Conservation (phyloP, 2,888 invertebrate genomes). For the Synergus umbraculus region DNA sequence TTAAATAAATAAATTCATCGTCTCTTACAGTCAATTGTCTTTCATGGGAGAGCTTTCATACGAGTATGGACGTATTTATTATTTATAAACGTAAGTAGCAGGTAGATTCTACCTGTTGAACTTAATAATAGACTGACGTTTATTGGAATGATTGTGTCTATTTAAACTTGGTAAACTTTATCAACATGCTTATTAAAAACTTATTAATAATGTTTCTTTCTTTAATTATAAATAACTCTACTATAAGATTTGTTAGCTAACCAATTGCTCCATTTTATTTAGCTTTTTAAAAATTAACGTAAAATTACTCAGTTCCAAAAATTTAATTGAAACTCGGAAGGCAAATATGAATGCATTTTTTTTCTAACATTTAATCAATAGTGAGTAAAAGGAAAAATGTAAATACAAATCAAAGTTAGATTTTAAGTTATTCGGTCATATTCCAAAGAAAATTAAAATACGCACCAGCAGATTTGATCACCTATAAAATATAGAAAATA, state of each 20-base stretch:
- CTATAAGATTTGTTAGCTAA: no score
- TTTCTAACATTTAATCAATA: no score
- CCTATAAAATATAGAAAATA: not conserved
- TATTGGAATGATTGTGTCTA: not conserved
- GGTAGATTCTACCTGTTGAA: not conserved
- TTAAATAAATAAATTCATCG: not conserved
- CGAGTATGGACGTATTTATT: not conserved
- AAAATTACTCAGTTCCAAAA: no score
- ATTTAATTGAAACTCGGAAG: no score
- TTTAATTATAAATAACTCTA: no score
- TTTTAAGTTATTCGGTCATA: not conserved
- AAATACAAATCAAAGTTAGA: no score
- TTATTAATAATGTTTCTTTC: no score
- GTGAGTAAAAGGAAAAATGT: no score
- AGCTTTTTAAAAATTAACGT: no score
- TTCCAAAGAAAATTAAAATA: slow-evolving; percentile 16
- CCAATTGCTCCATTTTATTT: no score
- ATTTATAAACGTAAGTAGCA: not conserved
- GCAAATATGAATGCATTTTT: no score
- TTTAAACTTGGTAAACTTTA: not conserved
- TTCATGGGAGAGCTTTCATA: not conserved
- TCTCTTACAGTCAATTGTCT: not conserved
- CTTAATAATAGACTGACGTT: not conserved
- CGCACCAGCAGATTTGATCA: not conserved
- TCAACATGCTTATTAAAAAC: not conserved